phyloP scores from a whole-genome alignment of 2,797 vertebrate species.

The Enteromius argenteus region DNA sequence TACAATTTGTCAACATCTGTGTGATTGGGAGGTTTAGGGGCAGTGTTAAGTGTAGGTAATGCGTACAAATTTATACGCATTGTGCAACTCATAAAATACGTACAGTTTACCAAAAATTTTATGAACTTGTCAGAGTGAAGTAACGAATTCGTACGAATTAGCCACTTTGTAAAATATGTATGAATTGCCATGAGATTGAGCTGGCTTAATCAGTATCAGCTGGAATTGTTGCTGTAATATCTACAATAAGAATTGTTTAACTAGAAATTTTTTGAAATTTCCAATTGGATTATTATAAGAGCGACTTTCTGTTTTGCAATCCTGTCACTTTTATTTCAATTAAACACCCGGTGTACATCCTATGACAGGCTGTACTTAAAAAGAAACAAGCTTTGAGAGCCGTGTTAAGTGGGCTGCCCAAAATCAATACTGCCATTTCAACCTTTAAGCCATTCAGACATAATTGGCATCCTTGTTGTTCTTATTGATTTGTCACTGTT shows the following conservation, averaged over 20 bases:
- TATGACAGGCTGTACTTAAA: slow-evolving; percentile 45
- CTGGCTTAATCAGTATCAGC: neutral
- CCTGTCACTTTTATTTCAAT: slow-evolving; percentile 42
- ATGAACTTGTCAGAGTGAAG: too few relatives aligned
- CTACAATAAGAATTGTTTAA: neutral
- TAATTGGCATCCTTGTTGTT: slow-evolving; percentile 67
- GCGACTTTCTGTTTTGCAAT: slow-evolving; percentile 25
- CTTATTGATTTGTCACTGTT: slow-evolving; percentile 66
- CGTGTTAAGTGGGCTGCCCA: slow-evolving; percentile 56
- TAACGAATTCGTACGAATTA: too few relatives aligned
- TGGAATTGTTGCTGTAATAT: neutral
- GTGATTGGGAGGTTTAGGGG: too few relatives aligned
- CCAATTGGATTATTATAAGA: neutral
- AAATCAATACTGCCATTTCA: slow-evolving; percentile 74
- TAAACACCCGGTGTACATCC: slow-evolving; percentile 21
- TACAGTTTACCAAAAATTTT: too few relatives aligned
- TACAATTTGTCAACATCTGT: too few relatives aligned
- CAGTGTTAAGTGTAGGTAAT: too few relatives aligned
- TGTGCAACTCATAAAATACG: too few relatives aligned
- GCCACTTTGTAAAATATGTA: too few relatives aligned
- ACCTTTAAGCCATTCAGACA: slow-evolving; percentile 67
- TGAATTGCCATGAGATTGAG: too few relatives aligned
- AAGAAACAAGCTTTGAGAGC: slow-evolving; percentile 42
- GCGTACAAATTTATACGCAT: too few relatives aligned
- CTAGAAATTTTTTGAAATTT: neutral